Evolutionary conservation across 2,113 vertebrate genomes (phyloP).

Genomic region (Aramus guarauna): DNA sequence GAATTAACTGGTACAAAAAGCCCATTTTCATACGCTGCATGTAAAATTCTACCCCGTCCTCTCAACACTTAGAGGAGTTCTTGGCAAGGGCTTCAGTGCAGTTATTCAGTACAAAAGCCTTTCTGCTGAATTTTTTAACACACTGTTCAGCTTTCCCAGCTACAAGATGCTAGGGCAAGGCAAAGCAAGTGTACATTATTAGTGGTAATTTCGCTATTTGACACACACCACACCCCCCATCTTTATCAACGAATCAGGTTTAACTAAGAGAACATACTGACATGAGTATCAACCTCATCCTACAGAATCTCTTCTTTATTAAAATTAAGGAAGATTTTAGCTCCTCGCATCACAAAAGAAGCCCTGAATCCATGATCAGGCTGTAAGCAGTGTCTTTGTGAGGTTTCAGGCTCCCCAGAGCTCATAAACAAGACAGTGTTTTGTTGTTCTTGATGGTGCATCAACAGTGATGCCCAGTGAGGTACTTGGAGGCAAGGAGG

Average conservation of each 20-base stretch:
- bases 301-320: not conserved
- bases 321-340: not conserved
- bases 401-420: not conserved
- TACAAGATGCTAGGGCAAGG: not conserved
- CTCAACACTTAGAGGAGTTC: not conserved
- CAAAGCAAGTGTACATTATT: fast-evolving
- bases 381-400: not conserved
- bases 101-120: not conserved
- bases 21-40: not conserved
- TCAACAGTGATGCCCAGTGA: not conserved
- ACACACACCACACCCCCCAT: not conserved
- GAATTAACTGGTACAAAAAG: not conserved
- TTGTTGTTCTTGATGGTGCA: not conserved
- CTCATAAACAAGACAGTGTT: not conserved
- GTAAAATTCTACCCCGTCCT: not conserved
- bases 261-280: not conserved
- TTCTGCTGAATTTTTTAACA: not conserved
- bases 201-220: not conserved
- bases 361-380: not conserved
- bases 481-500: not conserved
- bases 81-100: not conserved
- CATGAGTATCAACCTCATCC: not conserved
- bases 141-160: not conserved
- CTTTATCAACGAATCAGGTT: not conserved
- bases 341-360: not conserved